Evolutionary conservation across 2,888 invertebrate genomes (phyloP).

Genomic region (Mythimna albipuncta): DNA sequence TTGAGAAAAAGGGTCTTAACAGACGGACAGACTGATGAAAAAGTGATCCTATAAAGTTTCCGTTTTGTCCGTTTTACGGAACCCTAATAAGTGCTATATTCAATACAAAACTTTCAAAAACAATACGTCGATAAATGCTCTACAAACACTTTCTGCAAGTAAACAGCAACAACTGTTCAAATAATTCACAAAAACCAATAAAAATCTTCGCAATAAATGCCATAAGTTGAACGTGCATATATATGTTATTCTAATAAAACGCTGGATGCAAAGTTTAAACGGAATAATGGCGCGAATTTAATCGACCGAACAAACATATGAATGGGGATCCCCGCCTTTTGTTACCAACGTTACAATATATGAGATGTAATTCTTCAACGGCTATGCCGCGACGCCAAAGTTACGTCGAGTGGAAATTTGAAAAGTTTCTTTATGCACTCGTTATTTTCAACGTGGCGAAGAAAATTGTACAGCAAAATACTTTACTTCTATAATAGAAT

Average conservation of each 20-base stretch:
- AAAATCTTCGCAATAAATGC: conserved; percentile 26
- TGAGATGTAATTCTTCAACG: conserved; percentile 67
- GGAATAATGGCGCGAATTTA: conserved; percentile 65
- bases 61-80: too few species aligned
- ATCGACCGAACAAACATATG: conserved; percentile 70
- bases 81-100: neutral
- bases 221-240: conserved; percentile 21
- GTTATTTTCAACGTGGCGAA: conserved; percentile 50
- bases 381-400: conserved; percentile 52
- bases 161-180: neutral
- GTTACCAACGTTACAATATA: conserved; percentile 64
- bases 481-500: conserved; percentile 27
- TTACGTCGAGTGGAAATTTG: conserved; percentile 65
- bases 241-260: conserved; percentile 61
- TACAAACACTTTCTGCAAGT: neutral
- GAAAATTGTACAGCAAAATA: conserved; percentile 51
- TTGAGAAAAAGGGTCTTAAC: too few species aligned
- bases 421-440: conserved; percentile 64
- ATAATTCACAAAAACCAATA: conserved; percentile 21
- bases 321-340: conserved; percentile 63
- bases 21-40: too few species aligned
- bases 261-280: conserved; percentile 61
- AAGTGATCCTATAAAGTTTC: too few species aligned
- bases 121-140: neutral
- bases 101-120: neutral